A percentile compares a stretch with the other conserved stretches of the same genome.
Conservation (phyloP, 2,113 vertebrate species). For the Spheniscus mendiculus region DNA sequence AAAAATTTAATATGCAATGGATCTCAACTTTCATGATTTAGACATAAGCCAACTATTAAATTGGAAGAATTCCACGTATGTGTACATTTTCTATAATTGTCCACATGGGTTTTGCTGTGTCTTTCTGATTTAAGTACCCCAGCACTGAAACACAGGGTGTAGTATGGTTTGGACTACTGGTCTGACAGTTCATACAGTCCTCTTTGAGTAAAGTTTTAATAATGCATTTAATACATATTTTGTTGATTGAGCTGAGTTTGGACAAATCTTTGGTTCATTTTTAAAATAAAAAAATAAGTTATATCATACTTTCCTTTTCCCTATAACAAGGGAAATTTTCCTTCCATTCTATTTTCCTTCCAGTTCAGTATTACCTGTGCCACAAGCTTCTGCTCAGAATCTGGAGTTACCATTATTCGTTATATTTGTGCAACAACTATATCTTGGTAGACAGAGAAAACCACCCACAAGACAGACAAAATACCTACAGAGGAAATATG, state of each 20-base stretch:
- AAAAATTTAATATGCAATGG: neutral
- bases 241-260: neutral
- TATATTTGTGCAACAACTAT: neutral
- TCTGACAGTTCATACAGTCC: neutral
- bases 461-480: neutral
- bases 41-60: neutral
- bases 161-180: neutral
- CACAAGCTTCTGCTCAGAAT: neutral
- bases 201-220: neutral
- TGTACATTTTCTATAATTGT: neutral
- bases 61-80: neutral
- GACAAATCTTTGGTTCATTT: neutral
- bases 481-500: neutral
- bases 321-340: neutral
- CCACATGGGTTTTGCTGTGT: neutral
- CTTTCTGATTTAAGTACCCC: neutral
- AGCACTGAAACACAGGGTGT: neutral
- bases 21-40: neutral
- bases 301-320: neutral
- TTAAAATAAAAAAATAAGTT: neutral
- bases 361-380: neutral
- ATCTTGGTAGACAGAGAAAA: neutral
- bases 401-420: neutral
- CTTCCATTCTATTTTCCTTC: neutral
- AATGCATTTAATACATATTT: neutral